A percentile compares a stretch with the other conserved stretches of the same genome.
These are phyloP conservation scores for Callipepla californica DNA, from an alignment of 2,113 vertebrate species.

Conservation along the genomic window DNA sequence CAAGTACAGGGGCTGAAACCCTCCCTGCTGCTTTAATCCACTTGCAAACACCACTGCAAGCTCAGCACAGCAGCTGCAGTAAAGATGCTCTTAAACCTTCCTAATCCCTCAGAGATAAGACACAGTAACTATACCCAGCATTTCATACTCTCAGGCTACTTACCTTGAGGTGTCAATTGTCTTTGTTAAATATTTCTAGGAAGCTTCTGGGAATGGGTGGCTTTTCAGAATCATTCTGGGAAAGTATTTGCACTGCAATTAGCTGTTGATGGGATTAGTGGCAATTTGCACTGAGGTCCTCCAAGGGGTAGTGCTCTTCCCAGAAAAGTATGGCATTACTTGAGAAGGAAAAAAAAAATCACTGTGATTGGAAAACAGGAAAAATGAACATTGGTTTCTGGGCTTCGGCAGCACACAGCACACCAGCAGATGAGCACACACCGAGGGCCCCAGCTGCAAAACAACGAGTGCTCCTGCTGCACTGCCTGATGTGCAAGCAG, in stretches of 20 bases:
- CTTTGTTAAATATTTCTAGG: not conserved
- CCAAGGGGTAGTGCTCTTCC: not conserved
- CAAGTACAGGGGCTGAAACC: not conserved
- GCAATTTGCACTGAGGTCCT: not conserved
- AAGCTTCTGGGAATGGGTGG: not conserved
- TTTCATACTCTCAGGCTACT: slow-evolving; percentile 44
- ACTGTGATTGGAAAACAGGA: not conserved
- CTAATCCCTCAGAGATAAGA: slow-evolving; percentile 1
- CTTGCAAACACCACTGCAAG: not conserved
- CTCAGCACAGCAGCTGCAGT: not conserved
- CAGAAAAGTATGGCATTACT: not conserved
- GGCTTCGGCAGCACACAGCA: not conserved
- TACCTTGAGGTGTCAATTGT: slow-evolving; percentile 8
- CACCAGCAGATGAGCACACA: not conserved
- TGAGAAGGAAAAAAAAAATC: not conserved
- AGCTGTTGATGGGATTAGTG: not conserved
- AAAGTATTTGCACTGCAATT: not conserved
- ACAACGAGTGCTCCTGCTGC: accelerated
- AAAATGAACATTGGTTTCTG: not conserved
- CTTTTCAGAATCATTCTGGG: not conserved
- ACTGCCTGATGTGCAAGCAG: not conserved
- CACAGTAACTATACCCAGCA: not conserved
- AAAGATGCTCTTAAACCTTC: not conserved
- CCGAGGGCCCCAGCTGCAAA: not conserved
- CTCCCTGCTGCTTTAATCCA: not conserved